A percentile compares a stretch with the other conserved stretches of the same genome.
Evolutionary conservation across 2,888 invertebrate species (phyloP).

Genomic region (Acronicta psi): DNA sequence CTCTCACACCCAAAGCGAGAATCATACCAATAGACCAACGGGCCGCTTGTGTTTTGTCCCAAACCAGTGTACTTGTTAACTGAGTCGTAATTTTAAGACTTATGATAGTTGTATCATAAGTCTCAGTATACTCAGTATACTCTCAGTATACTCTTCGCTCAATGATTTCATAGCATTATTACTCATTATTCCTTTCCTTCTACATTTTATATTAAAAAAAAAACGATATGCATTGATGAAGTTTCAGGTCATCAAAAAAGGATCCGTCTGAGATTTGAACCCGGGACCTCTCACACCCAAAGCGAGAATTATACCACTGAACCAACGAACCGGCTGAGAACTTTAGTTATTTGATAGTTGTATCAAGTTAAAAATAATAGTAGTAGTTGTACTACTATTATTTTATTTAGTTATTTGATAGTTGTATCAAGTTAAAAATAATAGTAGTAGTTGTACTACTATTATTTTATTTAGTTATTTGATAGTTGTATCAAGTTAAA

Average conservation of each 20-base stretch:
- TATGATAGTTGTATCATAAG: too few species aligned
- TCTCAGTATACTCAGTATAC: too few species aligned
- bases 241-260: background rate
- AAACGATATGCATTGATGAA: too few species aligned
- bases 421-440: too few species aligned
- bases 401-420: too few species aligned
- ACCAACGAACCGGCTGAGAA: slow-evolving; percentile 81
- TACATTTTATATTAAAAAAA: background rate
- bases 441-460: too few species aligned
- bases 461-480: too few species aligned
- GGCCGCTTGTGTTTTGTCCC: slow-evolving; percentile 63
- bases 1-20: slow-evolving; percentile 88
- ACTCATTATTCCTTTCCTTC: slow-evolving; percentile 11
- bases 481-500: background rate
- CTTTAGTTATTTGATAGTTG: too few species aligned
- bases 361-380: too few species aligned
- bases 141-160: slow-evolving; percentile 28
- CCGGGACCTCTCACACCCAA: slow-evolving; percentile 87
- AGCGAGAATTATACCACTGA: slow-evolving; percentile 89
- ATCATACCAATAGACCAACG: slow-evolving; percentile 89
- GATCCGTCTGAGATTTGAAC: slow-evolving; percentile 88
- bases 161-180: slow-evolving; percentile 22
- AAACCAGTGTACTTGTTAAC: slow-evolving; percentile 4
- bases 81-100: too few species aligned
- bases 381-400: too few species aligned